These are phyloP conservation scores for Aphaenogaster ashmeadi DNA, from an alignment of 1,140 invertebrate species.

Conservation along the genomic window DNA sequence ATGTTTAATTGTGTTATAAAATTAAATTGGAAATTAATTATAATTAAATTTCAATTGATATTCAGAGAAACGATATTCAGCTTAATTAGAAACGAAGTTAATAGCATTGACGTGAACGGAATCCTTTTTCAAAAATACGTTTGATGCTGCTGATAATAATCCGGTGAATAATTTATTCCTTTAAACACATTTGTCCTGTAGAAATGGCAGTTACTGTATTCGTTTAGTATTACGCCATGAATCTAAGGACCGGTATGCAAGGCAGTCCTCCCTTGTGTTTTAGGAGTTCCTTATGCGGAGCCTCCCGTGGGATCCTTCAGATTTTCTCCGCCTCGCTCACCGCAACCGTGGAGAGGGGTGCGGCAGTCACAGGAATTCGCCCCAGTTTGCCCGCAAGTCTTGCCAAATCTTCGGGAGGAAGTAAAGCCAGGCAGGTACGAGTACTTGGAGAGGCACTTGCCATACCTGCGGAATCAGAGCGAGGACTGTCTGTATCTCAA, in stretches of 20 bases:
- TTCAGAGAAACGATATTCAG: not conserved
- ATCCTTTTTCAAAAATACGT: not conserved
- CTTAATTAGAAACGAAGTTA: conserved; percentile 4
- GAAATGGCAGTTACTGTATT: not conserved
- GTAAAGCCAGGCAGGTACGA: conserved; percentile 90
- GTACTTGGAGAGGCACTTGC: conserved; percentile 91
- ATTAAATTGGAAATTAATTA: conserved; percentile 10
- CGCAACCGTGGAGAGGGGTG: conserved; percentile 91
- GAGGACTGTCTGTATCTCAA: conserved; percentile 98
- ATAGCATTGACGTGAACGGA: not conserved
- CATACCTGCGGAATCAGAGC: conserved; percentile 92
- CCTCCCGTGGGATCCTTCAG: conserved; percentile 94
- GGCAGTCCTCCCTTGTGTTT: conserved; percentile 48
- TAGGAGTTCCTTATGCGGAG: conserved; percentile 96
- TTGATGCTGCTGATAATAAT: not conserved
- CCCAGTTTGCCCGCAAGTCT: conserved; percentile 94
- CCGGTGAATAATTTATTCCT: not conserved
- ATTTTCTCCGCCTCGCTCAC: conserved; percentile 95
- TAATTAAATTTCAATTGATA: not conserved
- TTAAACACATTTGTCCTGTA: not conserved
- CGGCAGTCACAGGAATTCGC: conserved; percentile 91
- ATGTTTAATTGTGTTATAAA: conserved; percentile 4
- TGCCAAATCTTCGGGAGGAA: conserved; percentile 89
- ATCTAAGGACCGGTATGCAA: not conserved
- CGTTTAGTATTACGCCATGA: not conserved